phyloP scores from a whole-genome alignment of 2,888 invertebrate genomes.

The Agrotis segetum region DNA sequence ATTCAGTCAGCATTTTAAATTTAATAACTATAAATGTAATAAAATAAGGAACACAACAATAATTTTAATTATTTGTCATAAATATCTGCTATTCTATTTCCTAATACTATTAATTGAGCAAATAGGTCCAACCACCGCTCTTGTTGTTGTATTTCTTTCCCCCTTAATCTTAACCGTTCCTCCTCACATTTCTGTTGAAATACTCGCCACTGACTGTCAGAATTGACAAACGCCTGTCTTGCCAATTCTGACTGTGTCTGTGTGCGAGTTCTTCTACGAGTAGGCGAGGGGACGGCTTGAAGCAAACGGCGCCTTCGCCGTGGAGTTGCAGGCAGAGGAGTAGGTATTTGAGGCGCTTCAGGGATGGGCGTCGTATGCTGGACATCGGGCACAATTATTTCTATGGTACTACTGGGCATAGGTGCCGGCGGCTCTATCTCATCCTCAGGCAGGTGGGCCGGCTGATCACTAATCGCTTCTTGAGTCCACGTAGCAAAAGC shows the following conservation, averaged over 20 bases:
- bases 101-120: neutral
- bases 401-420: neutral
- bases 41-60: neutral
- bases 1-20: slow-evolving; percentile 1
- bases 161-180: neutral
- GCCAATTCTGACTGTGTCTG: neutral
- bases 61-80: neutral
- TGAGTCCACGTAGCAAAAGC: neutral
- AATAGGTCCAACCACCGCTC: slow-evolving; percentile 3
- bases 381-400: neutral
- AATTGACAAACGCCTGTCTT: slow-evolving; percentile 2
- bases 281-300: neutral
- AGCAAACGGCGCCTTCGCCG: neutral
- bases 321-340: slow-evolving; percentile 4
- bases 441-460: neutral
- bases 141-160: neutral
- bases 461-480: neutral
- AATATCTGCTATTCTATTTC: neutral
- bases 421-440: neutral
- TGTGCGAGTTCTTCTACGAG: neutral
- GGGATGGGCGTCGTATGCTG: neutral
- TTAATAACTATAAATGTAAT: neutral
- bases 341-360: slow-evolving; percentile 3
- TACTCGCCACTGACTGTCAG: slow-evolving; percentile 1
- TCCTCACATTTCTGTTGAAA: slow-evolving; percentile 7